phyloP scores from a whole-genome alignment of 1,140 invertebrate genomes.

The Caenorhabditis elegans region WBcel235 BX284606.5:3887501-3888000 shows the following conservation, averaged over 20 bases:
- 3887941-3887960: slow-evolving; percentile 9
- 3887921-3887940: not conserved
- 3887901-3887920: slow-evolving; percentile 13
- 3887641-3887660: slow-evolving; percentile 9
- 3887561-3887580: not conserved
- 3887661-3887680: not conserved
- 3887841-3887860: not conserved
- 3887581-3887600: not conserved
- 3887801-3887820: slow-evolving; percentile 14
- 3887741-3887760: slow-evolving; percentile 15
- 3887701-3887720: too few relatives aligned
- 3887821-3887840: slow-evolving; percentile 13
- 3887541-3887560: not conserved
- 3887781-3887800: slow-evolving; percentile 5
- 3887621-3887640: not conserved
- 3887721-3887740: not conserved
- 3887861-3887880: not conserved
- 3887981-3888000: not conserved
- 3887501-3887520: not conserved
- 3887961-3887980: too few relatives aligned
- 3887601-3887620: not conserved
- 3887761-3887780: not conserved
- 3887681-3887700: not conserved
- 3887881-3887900: not conserved
- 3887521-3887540: not conserved